phyloP scores from a whole-genome alignment of 2,797 vertebrate genomes.

The Aplochiton taeniatus region DNA sequence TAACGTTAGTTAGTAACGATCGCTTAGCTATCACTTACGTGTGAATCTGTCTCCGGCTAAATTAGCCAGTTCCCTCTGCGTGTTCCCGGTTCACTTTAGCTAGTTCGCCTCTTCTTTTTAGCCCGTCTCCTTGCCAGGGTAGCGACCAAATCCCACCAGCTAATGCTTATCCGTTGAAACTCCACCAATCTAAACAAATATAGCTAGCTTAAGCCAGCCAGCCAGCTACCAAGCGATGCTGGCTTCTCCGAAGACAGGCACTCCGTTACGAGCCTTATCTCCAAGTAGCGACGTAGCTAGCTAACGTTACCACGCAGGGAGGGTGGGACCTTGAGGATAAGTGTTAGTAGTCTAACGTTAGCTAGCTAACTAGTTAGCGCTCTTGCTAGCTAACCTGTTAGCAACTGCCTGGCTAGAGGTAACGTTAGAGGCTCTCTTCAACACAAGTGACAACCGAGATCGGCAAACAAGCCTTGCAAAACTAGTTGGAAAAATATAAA shows the following conservation, averaged over 20 bases:
- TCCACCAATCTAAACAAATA: conserved; percentile 37
- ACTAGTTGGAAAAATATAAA: no score
- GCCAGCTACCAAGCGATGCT: conserved; percentile 53
- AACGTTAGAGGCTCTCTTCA: no score
- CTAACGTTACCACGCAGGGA: conserved; percentile 45
- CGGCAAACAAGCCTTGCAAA: no score
- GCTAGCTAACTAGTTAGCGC: conserved; percentile 32
- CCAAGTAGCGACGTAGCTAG: conserved; percentile 35
- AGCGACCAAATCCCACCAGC: conserved; percentile 48
- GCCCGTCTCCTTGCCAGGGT: conserved; percentile 61
- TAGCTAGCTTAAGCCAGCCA: conserved; percentile 33
- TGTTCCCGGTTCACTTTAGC: conserved; percentile 61
- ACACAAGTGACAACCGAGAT: no score
- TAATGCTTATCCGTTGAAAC: conserved; percentile 36
- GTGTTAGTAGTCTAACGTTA: conserved; percentile 13
- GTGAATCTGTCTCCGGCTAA: conserved; percentile 64
- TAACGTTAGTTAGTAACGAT: no score
- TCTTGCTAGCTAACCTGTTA: conserved; percentile 48
- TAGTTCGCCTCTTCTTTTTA: conserved; percentile 64
- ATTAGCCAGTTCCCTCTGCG: conserved; percentile 60
- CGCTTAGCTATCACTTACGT: conserved; percentile 62
- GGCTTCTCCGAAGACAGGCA: conserved; percentile 42
- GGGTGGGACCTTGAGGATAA: conserved; percentile 66
- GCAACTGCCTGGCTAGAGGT: conserved; percentile 21
- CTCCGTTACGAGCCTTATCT: neutral